These are phyloP conservation scores for Pipa parva DNA, from an alignment of 2,113 vertebrate species.

Conservation along the genomic window DNA sequence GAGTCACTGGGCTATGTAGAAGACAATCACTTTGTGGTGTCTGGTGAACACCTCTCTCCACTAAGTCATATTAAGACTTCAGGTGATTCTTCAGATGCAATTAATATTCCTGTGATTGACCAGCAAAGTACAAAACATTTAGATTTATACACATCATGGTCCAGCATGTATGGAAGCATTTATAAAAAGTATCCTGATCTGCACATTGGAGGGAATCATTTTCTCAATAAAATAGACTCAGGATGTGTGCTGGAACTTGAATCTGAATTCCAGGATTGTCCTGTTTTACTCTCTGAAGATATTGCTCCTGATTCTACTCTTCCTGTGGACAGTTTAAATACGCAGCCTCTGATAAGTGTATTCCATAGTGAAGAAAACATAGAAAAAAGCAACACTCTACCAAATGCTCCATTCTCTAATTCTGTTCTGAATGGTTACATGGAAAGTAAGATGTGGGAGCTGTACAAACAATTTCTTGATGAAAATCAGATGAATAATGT, in stretches of 20 bases:
- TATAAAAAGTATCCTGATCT: constrained; percentile 74
- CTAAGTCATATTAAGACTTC: background rate
- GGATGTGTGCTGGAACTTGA: constrained; percentile 50
- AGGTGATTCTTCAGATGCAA: constrained; percentile 36
- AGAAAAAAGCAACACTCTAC: constrained; percentile 61
- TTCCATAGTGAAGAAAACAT: constrained; percentile 53
- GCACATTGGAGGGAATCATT: constrained; percentile 60
- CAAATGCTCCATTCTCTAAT: constrained; percentile 74
- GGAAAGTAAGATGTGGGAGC: constrained; percentile 76
- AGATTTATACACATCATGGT: constrained; percentile 61
- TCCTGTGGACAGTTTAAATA: background rate
- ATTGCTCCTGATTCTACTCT: constrained; percentile 44
- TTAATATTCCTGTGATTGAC: constrained; percentile 55
- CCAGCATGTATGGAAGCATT: constrained; percentile 61
- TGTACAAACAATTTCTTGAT: constrained; percentile 83
- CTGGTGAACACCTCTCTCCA: background rate
- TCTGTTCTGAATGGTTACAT: constrained; percentile 77
- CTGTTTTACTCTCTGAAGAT: constrained; percentile 59
- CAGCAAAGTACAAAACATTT: background rate
- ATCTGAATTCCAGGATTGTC: constrained; percentile 38
- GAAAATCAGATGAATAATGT: constrained; percentile 71
- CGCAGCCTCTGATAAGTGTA: background rate
- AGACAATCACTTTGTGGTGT: background rate
- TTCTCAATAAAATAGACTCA: constrained; percentile 53
- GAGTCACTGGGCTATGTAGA: background rate